These are phyloP conservation scores for Marmota monax DNA, from an alignment of 2,113 vertebrate genomes.

Conservation along the genomic window DNA sequence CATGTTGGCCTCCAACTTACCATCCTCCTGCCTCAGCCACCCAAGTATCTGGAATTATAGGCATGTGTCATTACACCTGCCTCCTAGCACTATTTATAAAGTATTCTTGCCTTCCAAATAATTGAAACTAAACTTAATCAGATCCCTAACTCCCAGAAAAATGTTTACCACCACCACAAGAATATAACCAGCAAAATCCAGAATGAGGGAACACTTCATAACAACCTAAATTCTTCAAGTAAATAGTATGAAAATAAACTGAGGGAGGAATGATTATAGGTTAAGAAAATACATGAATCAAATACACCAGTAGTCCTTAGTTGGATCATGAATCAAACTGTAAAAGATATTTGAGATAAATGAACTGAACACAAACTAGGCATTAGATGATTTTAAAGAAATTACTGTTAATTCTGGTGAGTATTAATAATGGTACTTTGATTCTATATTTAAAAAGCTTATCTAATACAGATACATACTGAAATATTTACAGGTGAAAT, in stretches of 20 bases:
- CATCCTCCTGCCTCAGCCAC: background rate
- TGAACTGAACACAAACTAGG: background rate
- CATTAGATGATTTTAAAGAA: conserved; percentile 35
- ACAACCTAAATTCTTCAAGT: conserved; percentile 25
- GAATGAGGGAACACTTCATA: conserved; percentile 3
- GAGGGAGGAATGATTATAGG: background rate
- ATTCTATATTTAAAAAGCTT: background rate
- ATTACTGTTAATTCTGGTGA: background rate
- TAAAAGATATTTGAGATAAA: conserved; percentile 44
- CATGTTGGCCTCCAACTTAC: background rate
- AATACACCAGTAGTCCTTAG: background rate
- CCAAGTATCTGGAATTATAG: background rate
- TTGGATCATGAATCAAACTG: conserved; percentile 16
- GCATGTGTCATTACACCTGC: background rate
- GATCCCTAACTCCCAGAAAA: conserved; percentile 36
- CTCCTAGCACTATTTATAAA: background rate
- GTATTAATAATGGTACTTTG: conserved; percentile 17
- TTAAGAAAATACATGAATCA: conserved; percentile 30
- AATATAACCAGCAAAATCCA: background rate
- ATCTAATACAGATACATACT: background rate
- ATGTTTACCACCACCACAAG: background rate
- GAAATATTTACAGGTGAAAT: conserved; percentile 5
- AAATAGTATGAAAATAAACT: conserved; percentile 60
- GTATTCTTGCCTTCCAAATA: background rate
- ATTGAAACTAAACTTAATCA: conserved; percentile 25